Evolutionary conservation across 1,140 invertebrate species (phyloP).

Genomic region (Solenopsis fugax): DNA sequence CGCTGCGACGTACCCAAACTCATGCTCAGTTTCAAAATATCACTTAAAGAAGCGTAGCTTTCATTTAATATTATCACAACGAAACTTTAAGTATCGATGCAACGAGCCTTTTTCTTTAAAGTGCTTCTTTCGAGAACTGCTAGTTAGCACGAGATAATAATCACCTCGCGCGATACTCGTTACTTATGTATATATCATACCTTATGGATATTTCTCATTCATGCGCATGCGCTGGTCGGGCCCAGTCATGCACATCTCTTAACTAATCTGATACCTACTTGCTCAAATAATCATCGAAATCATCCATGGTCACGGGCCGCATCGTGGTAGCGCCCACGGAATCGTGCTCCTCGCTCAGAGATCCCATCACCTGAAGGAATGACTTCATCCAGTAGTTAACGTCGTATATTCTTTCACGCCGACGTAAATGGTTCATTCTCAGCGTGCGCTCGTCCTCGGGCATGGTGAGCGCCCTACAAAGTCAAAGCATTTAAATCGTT

Average conservation of each 20-base stretch:
- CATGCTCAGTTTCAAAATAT: conserved; percentile 74
- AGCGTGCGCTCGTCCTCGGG: conserved; percentile 95
- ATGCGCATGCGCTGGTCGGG: conserved; percentile 82
- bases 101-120: neutral
- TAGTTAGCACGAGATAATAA: conserved; percentile 1
- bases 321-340: conserved; percentile 93
- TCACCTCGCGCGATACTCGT: neutral
- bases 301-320: conserved; percentile 94
- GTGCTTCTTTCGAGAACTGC: neutral
- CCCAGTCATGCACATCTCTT: conserved; percentile 80
- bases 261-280: conserved; percentile 88
- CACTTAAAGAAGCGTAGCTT: conserved; percentile 16
- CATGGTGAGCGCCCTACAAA: conserved; percentile 93
- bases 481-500: neutral
- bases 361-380: conserved; percentile 95
- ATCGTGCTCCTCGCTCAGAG: conserved; percentile 92
- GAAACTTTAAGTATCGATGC: neutral
- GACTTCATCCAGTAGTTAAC: conserved; percentile 96
- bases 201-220: conserved; percentile 49
- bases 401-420: conserved; percentile 93
- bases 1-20: conserved; percentile 83
- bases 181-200: conserved; percentile 21
- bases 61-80: conserved; percentile 23
- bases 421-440: conserved; percentile 94
- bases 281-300: conserved; percentile 94